Base-by-base conservation (phyloP, 2,888 invertebrate species). In the Eucriotettix oculatus region DNA sequence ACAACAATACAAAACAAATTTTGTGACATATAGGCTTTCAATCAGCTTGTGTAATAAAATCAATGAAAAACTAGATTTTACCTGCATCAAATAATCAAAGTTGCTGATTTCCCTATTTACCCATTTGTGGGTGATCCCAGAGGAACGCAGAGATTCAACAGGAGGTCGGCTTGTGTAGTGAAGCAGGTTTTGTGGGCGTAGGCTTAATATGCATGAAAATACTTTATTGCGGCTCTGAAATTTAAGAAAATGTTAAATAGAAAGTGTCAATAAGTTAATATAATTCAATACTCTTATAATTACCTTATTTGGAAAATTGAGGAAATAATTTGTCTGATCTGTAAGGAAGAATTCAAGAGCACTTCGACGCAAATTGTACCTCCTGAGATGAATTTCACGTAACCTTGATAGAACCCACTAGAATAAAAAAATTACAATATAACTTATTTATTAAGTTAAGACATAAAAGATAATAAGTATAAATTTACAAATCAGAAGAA, bases 1-100 rank as follows among this genome's bases (percentile, higher is more conserved):
- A 5, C 29, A 29, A 5, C 29, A 29, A 29, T 29, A 29, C 29
- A 29, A 29, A 29, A 29, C 2, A 29, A 2, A 29, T 29, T 29
- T 29, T 29, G 29, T 29, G 3, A 29, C 3, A 29, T 7, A 29
- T 29, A 29, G 29, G 7, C 29, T 29, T 29, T 29, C 29, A 29
- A 7, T 7, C 29, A 29, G 29, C 7, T 5, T 29, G 29, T 29
- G 29, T 29, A 29, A 29, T 29, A 29, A 29, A 29, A 29, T 29
- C 29, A 29, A 29, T 29, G 7, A 7, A 2, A 29, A 29, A 29
- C 29, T 29, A 29, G 12, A 12, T 48, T 62, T 61, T 61, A 69
- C 68, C 64, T 69, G 76, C 86, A 87, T 88, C 64, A 88, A 72
- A 71, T 87, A 86, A 70, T 86, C 84, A 69, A 86, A 86, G 71